These are phyloP conservation scores for Conus ventricosus DNA, from an alignment of 1,140 invertebrate genomes.

Conservation along the genomic window DNA sequence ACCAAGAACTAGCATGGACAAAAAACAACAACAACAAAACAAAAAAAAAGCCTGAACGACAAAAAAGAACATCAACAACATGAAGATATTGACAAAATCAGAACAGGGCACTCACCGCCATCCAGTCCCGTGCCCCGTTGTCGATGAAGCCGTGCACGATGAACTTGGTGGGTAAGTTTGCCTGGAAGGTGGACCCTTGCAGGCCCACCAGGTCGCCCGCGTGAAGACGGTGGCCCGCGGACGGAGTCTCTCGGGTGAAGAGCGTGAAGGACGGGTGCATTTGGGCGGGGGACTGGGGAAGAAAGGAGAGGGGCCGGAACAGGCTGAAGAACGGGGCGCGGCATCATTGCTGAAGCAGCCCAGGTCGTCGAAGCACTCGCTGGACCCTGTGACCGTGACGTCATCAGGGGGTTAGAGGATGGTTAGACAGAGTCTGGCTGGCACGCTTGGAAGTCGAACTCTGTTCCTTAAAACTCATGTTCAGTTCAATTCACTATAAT, in stretches of 20 bases:
- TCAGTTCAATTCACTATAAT: too few species aligned
- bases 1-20: too few species aligned
- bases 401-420: not conserved
- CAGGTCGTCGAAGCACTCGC: constrained; percentile 90
- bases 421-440: not conserved
- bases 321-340: constrained; percentile 90
- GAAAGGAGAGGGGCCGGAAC: constrained; percentile 81
- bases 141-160: constrained; percentile 96
- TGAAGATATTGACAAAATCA: too few species aligned
- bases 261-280: constrained; percentile 83
- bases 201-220: constrained; percentile 75
- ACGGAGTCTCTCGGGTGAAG: constrained; percentile 70
- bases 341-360: constrained; percentile 94
- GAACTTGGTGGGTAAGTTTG: constrained; percentile 79
- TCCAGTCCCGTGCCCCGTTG: constrained; percentile 89
- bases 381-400: constrained; percentile 47
- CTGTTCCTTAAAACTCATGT: too few species aligned
- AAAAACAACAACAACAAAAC: too few species aligned
- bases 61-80: too few species aligned
- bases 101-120: constrained; percentile 70
- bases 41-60: too few species aligned
- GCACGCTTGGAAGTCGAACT: too few species aligned
- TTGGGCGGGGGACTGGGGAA: constrained; percentile 86
- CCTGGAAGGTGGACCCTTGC: constrained; percentile 50
- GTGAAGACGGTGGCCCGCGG: constrained; percentile 57